Base-by-base conservation (phyloP, 2,888 invertebrate species). In the Drosophila aldrichi region DNA sequence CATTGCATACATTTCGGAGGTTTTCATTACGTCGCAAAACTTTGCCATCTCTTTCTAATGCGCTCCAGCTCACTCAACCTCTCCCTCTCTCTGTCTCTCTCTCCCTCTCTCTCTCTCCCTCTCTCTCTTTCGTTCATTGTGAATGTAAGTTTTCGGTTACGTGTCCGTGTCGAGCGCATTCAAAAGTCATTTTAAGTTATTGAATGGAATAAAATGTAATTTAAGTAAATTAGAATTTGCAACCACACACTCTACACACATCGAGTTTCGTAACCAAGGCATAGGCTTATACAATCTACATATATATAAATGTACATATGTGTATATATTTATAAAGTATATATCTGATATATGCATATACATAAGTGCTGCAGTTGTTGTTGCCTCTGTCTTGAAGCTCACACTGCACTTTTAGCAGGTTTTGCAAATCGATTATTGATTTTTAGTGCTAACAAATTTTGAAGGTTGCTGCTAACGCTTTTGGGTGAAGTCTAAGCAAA, bases 1-100 rank as follows among this genome's bases (percentile, higher is more conserved):
- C 86, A 80, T 88, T 88, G 90, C 90, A 88, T 85, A 90, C 89
- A 89, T 89, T 90, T 80, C 79, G 81, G 79, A 85, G 90, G 81
- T 82, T 86, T 86, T 86, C 86, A 88, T 86, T 86, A 86, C 90
- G 89, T 88, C 82, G 89, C 76, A 80, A 76, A 76, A 77, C 71
- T 80, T 82, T 78, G 63, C 58, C 67, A 36, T 76, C 76, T 79
- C 76, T 38, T 25, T 79, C 74, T 64, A 9, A n/a, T 7, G 12
- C 14, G 16, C 12, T 52, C 10, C 41, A 44, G 5, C 44, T 46
- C 56, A 20, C 41, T 38, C 36, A 38, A 16, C 7, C 36, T 0
- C 16, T 14, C 12, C 1, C 16, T 57, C 22, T n/a, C 49, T n/a
- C 16, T 14, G 12, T 4, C 16, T 57, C 22, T n/a, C 49, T n/a